Conservation (phyloP, 1,140 invertebrate species). For the Globodera ellingtonae region DNA sequence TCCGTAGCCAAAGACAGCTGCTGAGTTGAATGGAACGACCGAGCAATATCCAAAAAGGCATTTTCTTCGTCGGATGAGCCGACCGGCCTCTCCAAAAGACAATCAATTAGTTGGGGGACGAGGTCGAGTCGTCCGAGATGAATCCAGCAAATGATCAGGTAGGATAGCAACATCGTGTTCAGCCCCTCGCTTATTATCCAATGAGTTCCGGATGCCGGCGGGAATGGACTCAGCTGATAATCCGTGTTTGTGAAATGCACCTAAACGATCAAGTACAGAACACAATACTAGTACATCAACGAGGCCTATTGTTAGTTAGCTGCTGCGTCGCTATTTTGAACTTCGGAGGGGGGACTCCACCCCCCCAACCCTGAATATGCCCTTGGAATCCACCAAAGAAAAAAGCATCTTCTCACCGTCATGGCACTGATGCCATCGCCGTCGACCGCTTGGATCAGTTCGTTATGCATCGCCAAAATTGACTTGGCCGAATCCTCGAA, state of each 20-base stretch:
- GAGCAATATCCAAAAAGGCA: conserved; percentile 46
- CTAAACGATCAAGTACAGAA: background rate
- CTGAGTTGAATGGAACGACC: conserved; percentile 37
- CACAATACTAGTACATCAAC: too few relatives aligned
- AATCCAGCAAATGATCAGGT: conserved; percentile 44
- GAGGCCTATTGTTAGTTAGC: too few relatives aligned
- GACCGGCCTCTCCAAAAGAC: conserved; percentile 40
- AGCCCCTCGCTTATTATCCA: conserved; percentile 38
- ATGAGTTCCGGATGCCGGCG: conserved; percentile 13
- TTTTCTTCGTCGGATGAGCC: conserved; percentile 41
- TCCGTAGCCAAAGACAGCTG: conserved; percentile 17
- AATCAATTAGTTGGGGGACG: conserved; percentile 43
- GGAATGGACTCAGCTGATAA: conserved; percentile 51
- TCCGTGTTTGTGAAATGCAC: conserved; percentile 42
- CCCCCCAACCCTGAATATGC: too few relatives aligned
- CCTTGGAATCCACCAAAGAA: too few relatives aligned
- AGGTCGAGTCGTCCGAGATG: conserved; percentile 34
- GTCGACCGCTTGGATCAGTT: conserved; percentile 38
- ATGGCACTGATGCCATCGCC: conserved; percentile 30
- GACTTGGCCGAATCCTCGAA: conserved; percentile 52
- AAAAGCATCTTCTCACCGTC: conserved; percentile 26
- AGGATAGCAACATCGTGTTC: conserved; percentile 45
- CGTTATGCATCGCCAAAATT: conserved; percentile 51
- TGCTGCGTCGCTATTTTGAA: too few relatives aligned
- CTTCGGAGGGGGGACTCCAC: too few relatives aligned